Evolutionary conservation across 2,888 invertebrate genomes (phyloP), one percentile per base, ranked within the genome.

Genomic region (Athalia rosae): DNA sequence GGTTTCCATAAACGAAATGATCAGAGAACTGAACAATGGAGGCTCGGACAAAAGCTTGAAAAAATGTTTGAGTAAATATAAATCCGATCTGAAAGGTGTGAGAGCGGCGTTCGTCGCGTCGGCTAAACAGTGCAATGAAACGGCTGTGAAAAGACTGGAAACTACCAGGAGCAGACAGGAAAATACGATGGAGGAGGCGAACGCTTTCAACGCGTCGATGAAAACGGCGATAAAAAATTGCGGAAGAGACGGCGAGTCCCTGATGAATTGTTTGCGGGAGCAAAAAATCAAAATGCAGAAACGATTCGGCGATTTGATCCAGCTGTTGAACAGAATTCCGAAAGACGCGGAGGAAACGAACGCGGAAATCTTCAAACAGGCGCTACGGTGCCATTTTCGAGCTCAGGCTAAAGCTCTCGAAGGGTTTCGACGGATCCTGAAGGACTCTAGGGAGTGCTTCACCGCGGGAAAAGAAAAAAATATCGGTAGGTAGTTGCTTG

Each of bases 101-200:
- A 53, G 67, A 56, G 76, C 69, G 5, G 66, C 69, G 4, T 79
- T 77, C 13, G 28, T 62, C 43, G 58, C 45, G 13, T 69, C 69
- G 11, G 77, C 78, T n/a, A 77, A 76, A 58, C 56, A 61, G 13
- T 79, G 80, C 63, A 79, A 50, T 15, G 77, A 78, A 71, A 79
- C n/a, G 43, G 77, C 56, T 13, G 47, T 76, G 41, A 69, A 4
- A 3, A 76, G 43, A 11, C 7, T 78, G 8, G 76, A 79, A 53
- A 77, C 56, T 13, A 59, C 48, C 15, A 79, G 78, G 66, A 56
- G 47, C 43, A 67, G 64, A 3, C 73, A 69, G 9, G 78, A 80
- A 61, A 48, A 59, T 9, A 59, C 53, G 45, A 67, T 79, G 58
- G 73, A 78, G 66, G 59, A 53, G 41, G 76, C 63, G 47, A 45